Percentiles rank a stretch among this genome's conserved stretches.
Conservation (phyloP, 2,113 vertebrate species). For the Prionailurus bengalensis region DNA sequence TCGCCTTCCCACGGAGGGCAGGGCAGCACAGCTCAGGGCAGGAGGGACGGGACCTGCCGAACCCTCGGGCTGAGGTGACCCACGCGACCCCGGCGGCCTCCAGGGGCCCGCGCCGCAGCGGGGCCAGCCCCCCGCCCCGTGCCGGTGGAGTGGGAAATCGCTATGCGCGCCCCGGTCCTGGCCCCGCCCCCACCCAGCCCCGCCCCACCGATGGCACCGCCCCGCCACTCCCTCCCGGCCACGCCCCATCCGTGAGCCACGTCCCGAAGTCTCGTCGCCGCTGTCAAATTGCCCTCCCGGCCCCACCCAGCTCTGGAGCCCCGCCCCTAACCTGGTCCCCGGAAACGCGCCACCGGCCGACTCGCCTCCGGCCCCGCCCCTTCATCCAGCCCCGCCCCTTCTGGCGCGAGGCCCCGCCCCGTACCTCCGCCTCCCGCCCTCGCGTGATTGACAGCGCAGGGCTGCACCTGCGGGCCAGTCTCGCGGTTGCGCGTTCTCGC, state of each 20-base stretch:
- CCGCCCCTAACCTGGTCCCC: background rate
- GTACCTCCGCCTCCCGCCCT: rapidly evolving
- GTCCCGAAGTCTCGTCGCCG: too few relatives aligned
- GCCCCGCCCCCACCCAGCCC: background rate
- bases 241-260: background rate
- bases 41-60: background rate
- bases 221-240: background rate
- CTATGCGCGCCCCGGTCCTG: background rate
- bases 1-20: background rate
- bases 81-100: background rate
- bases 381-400: background rate
- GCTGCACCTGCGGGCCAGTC: rapidly evolving
- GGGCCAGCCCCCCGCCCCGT: background rate
- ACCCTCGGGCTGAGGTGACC: background rate
- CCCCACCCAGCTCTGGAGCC: too few relatives aligned
- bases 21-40: background rate
- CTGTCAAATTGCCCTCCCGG: too few relatives aligned
- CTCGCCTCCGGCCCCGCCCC: background rate
- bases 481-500: rapidly evolving
- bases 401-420: background rate
- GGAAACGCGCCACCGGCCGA: background rate
- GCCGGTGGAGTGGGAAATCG: rapidly evolving
- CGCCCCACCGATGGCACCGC: background rate
- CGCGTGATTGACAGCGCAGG: background rate
- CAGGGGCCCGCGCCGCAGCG: rapidly evolving